A percentile compares a stretch with the other conserved stretches of the same genome.
Evolutionary conservation across 2,888 invertebrate species (phyloP).

Genomic region (Drosophila colorata): DNA sequence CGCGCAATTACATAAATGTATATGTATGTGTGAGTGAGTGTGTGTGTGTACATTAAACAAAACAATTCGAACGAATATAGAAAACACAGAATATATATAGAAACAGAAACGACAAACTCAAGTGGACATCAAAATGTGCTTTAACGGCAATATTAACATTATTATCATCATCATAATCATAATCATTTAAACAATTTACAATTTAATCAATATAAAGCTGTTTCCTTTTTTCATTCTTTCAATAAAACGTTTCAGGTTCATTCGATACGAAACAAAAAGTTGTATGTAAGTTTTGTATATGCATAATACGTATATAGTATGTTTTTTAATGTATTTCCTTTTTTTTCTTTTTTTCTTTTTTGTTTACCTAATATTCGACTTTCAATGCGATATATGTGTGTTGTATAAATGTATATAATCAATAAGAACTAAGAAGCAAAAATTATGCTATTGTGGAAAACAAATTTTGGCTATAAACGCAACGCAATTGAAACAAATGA

Average conservation of each 20-base stretch:
- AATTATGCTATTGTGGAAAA: constrained; percentile 78
- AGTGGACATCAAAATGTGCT: constrained; percentile 46
- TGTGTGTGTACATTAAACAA: constrained; percentile 52
- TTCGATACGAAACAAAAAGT: constrained; percentile 39
- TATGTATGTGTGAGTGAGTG: constrained; percentile 6
- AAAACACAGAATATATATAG: constrained; percentile 44
- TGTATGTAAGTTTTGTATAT: constrained; percentile 40
- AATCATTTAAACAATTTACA: constrained; percentile 62
- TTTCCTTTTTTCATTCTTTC: constrained; percentile 20
- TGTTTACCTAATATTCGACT: constrained; percentile 35
- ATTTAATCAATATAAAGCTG: constrained; percentile 74
- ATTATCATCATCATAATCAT: constrained; percentile 40
- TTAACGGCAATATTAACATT: constrained; percentile 54
- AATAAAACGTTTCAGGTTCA: constrained; percentile 33
- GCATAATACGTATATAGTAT: constrained; percentile 45
- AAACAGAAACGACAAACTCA: constrained; percentile 60
- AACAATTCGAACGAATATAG: constrained; percentile 34
- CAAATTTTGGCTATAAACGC: constrained; percentile 78
- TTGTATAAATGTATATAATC: constrained; percentile 26
- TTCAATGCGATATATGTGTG: constrained; percentile 31
- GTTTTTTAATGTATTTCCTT: constrained; percentile 18
- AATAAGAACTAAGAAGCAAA: constrained; percentile 67
- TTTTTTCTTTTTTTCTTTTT: too few relatives aligned
- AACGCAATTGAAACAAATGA: constrained; percentile 68
- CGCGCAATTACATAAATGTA: constrained; percentile 17